Evolutionary conservation across 2,113 vertebrate species (phyloP), one percentile per base, ranked within the genome.

Genomic region (Myiozetetes cayanensis): DNA sequence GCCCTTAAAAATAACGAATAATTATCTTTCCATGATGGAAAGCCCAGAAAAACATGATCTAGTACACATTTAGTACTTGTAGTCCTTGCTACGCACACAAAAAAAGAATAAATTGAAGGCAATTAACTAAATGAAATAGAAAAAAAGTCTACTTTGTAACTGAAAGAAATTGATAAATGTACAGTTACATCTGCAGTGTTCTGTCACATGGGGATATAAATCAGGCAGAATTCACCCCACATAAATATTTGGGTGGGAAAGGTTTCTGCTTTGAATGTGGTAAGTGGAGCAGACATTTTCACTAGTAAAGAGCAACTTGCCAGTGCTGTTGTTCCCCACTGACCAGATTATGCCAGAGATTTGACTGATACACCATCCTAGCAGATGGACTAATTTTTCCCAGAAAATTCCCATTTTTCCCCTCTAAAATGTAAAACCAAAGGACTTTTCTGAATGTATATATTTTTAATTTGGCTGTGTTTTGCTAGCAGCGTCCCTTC

Each of bases 321-420:
- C 9, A n/a, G 31, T 5, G 62, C 72, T 50, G 49, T 3, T 7
- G 24, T 49, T 76, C 25, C n/a, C 16, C 6, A 0, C 44, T 30
- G 50, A 30, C 23, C 35, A 43, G 14, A 59, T 15, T 7, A 24
- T n/a, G n/a, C 65, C 56, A 41, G 14, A 47, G 24, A 62, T 39
- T 12, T 0, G 0, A 21, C 55, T 7, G 49, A n/a, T 24, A 10
- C 3, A 33, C 16, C 22, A 11, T 74, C 66, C 52, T 35, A 44
- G 74, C 4, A 35, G 27, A 33, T 23, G 15, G 53, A 35, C 18
- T 33, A 10, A 7, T 12, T 62, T 56, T 53, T 37, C 49, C 43
- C 16, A 0, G 0, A 46, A 92, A 53, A 14, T 28, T 28, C 39
- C 22, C 7, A 14, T 24, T 47, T 85, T 90, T 41, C 28, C 28